Percentiles rank a stretch among this genome's conserved stretches.
Evolutionary conservation across 2,888 invertebrate species (phyloP).

Genomic region (Julus scandinavius): DNA sequence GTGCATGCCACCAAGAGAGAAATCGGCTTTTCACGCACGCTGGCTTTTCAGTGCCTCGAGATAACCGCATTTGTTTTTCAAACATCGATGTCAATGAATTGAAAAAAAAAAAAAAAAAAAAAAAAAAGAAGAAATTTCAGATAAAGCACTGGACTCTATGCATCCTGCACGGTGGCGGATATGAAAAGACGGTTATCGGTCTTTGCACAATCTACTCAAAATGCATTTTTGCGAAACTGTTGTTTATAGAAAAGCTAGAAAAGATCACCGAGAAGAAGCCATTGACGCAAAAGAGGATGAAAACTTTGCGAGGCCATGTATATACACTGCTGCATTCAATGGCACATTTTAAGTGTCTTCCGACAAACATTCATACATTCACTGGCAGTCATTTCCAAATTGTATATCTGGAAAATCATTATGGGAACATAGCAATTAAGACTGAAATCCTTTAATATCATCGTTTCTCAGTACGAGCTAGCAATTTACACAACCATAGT

Average conservation of each 20-base stretch:
- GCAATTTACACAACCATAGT: too few relatives aligned
- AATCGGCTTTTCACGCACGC: conserved; percentile 21
- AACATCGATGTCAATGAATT: conserved; percentile 34
- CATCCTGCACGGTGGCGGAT: conserved; percentile 26
- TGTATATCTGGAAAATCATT: too few relatives aligned
- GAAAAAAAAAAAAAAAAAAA: too few relatives aligned
- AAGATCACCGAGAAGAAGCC: neutral
- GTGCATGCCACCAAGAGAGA: conserved; percentile 20
- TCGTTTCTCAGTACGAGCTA: too few relatives aligned
- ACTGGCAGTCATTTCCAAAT: neutral
- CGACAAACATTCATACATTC: too few relatives aligned
- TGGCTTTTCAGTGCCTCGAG: conserved; percentile 15
- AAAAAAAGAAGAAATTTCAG: conserved; percentile 25
- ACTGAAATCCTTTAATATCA: too few relatives aligned
- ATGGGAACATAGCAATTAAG: too few relatives aligned
- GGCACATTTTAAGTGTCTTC: neutral
- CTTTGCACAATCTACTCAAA: conserved; percentile 29
- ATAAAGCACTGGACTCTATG: conserved; percentile 30
- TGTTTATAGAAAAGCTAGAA: conserved; percentile 6
- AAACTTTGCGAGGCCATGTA: neutral
- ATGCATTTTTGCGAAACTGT: neutral
- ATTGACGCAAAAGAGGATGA: neutral
- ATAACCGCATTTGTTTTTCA: neutral
- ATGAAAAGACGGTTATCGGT: conserved; percentile 42
- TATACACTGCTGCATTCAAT: neutral